Percentiles rank a stretch among this genome's conserved stretches.
phyloP scores from a whole-genome alignment of 2,797 vertebrate species.

The Thamnophis elegans region DNA sequence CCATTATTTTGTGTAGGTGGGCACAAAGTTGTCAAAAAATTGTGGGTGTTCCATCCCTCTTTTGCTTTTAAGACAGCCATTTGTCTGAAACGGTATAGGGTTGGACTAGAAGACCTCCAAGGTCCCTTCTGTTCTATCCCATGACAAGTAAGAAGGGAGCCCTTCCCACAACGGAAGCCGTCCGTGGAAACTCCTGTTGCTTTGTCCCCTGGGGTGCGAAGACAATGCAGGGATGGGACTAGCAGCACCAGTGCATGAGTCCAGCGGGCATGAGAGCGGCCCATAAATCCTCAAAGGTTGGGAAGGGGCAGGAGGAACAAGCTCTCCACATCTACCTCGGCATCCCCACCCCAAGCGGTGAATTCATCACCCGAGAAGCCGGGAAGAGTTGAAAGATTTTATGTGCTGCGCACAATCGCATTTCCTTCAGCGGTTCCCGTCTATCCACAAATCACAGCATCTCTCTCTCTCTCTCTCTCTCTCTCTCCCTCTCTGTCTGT shows the following conservation, averaged over 20 bases:
- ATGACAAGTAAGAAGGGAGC: background rate
- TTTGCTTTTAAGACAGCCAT: too few species aligned
- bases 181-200: conserved; percentile 65
- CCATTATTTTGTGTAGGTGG: too few species aligned
- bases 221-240: conserved; percentile 67
- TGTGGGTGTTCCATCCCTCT: too few species aligned
- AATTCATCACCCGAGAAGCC: conserved; percentile 68
- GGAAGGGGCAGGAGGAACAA: conserved; percentile 43
- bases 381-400: conserved; percentile 56
- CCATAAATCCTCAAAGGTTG: conserved; percentile 74
- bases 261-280: conserved; percentile 74
- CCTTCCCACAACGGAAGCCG: conserved; percentile 53
- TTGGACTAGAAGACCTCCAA: too few species aligned
- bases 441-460: conserved; percentile 28
- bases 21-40: too few species aligned
- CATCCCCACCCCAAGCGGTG: conserved; percentile 54
- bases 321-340: conserved; percentile 42
- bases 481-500: too few species aligned
- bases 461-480: conserved; percentile 25
- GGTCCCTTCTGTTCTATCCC: too few species aligned
- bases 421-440: conserved; percentile 39
- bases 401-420: conserved; percentile 38
- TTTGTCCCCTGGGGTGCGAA: conserved; percentile 73
- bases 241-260: conserved; percentile 74
- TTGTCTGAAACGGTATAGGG: too few species aligned